Base-by-base conservation (phyloP, 2,888 invertebrate genomes). In the Trissolcus japonicus region DNA sequence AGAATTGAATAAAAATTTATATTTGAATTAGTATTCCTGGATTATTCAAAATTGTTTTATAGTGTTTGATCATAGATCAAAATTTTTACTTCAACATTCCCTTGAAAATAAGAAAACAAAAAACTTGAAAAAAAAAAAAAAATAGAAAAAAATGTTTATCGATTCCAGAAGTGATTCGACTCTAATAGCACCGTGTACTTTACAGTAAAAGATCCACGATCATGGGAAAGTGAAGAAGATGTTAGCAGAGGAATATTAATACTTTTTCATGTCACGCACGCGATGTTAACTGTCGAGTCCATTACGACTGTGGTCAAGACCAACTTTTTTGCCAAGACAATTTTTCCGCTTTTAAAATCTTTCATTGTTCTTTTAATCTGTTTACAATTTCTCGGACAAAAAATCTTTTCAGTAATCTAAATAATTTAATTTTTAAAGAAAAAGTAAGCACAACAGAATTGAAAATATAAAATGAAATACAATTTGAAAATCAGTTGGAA, bases 261-360 rank as follows among this genome's bases (percentile, higher is more conserved):
- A 35, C 67, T 68, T 75, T 66, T 74, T 46, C 74, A 50, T 48
- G 67, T 61, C 67, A 63, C 72, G 72, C 72, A 72, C 74, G 74
- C 67, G 74, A 75, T 68, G 67, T 62, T 75, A 65, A 60, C 71
- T 59, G 65, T 65, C 46, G 25, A 63, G 40, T 72, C 59, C 25
- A 62, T 35, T 35, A 35, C 35, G 35, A 35, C 35, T 35, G 9
- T 35, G 35, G 9, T 35, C 35, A 35, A 35, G 35, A 35, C 35
- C 35, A 35, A 35, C 35, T 35, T 35, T 25, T 35, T 35, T 35
- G 35, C 35, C 1, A 35, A 7, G 35, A 35, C 4, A 2, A 48
- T 35, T 65, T 65, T 35, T 48, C 17, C 40, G 14, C 35, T 21
- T 16, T 40, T 25, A 16, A 50, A 50, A 35, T 17, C 25, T 17